Evolutionary conservation across 2,888 invertebrate genomes (phyloP), one percentile per base, ranked within the genome.

Genomic region (Stenichneumon culpator): DNA sequence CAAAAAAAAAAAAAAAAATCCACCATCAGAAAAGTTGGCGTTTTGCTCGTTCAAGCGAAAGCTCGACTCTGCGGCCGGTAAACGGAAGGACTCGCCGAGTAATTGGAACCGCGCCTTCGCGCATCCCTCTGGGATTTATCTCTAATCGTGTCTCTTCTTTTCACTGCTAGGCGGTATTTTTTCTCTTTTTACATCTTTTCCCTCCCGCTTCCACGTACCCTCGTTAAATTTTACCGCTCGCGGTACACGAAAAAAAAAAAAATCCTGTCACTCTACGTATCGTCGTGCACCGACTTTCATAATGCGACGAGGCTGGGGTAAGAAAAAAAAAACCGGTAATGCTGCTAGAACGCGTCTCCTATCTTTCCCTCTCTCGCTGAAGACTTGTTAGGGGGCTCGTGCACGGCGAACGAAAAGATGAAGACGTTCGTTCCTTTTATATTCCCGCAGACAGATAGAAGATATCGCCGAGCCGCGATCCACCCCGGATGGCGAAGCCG

Each of bases 221-320:
- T 90, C 89, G 89, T 89, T 89, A 89, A 89, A 89, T 87, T 88
- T 88, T 67, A 79, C 86, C 80, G 81, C 82, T 86, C 79, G 77
- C 74, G 79, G 82, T 84, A 83, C 75, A 67, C 70, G 82, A 63
- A 22, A 54, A 54, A 52, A 47, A 79, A 69, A 19, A 52, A 54
- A 52, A 39, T 77, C 65, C 54, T n/a, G 72, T 60, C 16, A 25
- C 57, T 28, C n/a, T 63, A 63, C 74, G 50, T 63, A n/a, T 28
- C 63, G 32, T 44, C 28, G 74, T 22, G 60, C 50, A 32, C 22
- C 44, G 50, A 32, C 74, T 63, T 19, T 32, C 14, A 74, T 74
- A 28, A 57, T 77, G 28, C 54, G 77, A 47, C 36, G 63, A 52
- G 65, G 36, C 54, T 28, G 9, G 67, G 67, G 65, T 65, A 80